Evolutionary conservation across 2,888 invertebrate species (phyloP), one percentile per base, ranked within the genome.

Genomic region (Ornithoptera priamus): DNA sequence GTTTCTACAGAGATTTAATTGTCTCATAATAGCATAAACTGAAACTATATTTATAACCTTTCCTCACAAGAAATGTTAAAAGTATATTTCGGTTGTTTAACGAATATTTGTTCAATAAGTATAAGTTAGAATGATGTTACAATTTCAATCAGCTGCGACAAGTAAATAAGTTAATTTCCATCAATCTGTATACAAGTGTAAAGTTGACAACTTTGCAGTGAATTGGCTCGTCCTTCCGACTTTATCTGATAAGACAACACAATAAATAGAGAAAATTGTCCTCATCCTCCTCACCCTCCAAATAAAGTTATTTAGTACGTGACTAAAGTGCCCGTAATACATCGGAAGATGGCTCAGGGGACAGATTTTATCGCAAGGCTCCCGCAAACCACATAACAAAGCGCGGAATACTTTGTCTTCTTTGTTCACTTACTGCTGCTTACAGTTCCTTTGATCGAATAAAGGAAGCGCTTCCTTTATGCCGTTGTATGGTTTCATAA

Each of bases 251-350:
- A 22, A 22, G 20, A 58, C 57, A 58, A 58, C 57, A 58, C 22
- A 58, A 58, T 58, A 58, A 58, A 58, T 22, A 58, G 60, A 59
- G 60, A 68, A 50, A 59, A 64, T 63, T 58, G 30, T 68, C 59
- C 3, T 59, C 59, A 50, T 18, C 53, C 53, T 8, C 12, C 53
- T 18, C 53, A 0, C 59, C n/a, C n/a, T 46, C 53, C 59, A 59
- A 64, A 68, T 64, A 68, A 68, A 68, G 68, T 68, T 68, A 39
- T 68, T 68, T 68, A 36, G 63, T 60, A 68, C 68, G 63, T 64
- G 68, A 64, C 68, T 39, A 39, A 67, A 64, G 46, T 39, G 59
- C 18, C 30, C 59, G 59, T 53, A 64, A 68, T 60, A 60, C 39
- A 60, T 58, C 39, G 36, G 58, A 18, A 59, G 59, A 50, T 24